phyloP scores from a whole-genome alignment of 2,888 invertebrate species.

The Tubulanus polymorphus region DNA sequence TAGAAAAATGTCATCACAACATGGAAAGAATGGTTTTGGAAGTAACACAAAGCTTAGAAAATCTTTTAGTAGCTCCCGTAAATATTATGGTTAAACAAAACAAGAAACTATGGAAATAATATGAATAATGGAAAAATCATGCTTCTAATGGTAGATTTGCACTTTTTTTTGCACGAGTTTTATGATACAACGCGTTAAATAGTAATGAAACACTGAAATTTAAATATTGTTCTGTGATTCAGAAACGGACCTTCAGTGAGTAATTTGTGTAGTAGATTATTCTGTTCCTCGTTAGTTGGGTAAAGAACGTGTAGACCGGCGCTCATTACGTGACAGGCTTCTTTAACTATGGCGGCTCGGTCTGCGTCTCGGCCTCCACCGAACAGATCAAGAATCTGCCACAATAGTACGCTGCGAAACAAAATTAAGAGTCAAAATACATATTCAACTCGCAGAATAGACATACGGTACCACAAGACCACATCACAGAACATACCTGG shows the following conservation, averaged over 20 bases:
- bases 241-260: constrained; percentile 36
- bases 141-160: no score
- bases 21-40: no score
- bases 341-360: constrained; percentile 25
- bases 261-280: constrained; percentile 37
- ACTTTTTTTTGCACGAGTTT: no score
- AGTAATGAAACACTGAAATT: no score
- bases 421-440: no score
- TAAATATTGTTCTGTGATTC: no score
- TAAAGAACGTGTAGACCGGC: constrained; percentile 40
- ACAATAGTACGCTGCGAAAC: constrained; percentile 26
- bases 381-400: constrained; percentile 37
- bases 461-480: no score
- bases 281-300: constrained; percentile 27
- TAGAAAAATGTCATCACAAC: background rate
- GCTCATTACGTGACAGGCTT: constrained; percentile 41
- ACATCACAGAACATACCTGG: constrained; percentile 35
- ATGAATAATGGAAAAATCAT: no score
- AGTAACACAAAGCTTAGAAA: background rate
- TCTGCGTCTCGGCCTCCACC: no score
- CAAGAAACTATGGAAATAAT: no score
- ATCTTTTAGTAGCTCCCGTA: background rate
- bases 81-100: background rate
- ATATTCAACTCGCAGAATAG: no score
- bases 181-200: no score